Evolutionary conservation across 1,140 invertebrate species (phyloP), one percentile per base, ranked within the genome.

Genomic region (Eriocheir sinensis): DNA sequence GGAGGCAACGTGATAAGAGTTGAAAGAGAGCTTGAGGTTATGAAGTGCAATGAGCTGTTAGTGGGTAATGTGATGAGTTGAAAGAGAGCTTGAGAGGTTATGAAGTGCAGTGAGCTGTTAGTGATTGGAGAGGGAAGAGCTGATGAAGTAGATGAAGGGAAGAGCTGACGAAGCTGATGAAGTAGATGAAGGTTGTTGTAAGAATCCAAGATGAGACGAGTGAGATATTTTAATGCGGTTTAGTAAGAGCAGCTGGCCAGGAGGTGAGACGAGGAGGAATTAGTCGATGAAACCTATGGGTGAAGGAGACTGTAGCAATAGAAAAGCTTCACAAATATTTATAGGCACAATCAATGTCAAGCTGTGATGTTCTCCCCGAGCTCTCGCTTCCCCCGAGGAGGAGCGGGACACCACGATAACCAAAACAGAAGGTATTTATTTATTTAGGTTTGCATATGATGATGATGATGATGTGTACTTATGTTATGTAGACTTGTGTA

Each of bases 291-390:
- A 15, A n/a, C 34, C 34, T 72, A 72, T n/a, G 60, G 60, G 60
- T 72, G 60, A 72, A 53, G 48, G n/a, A 91, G 53, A 80, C 34
- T 94, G 94, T 94, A 94, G 94, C 94, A 91, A 94, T 94, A 94
- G 94, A 83, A 91, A 91, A 86, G 94, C 94, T 94, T 94, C 89
- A 92, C 94, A 86, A 92, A 90, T 94, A 94, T 91, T 60, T 94
- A 91, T 94, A 94, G 94, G 94, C 94, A 94, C 94, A 94, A 94
- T 94, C 90, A 86, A 88, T 94, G 94, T 94, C 81, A 94, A 94
- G 89, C 94, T 94, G 94, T 94, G 94, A 94, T 94, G 94, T 94
- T 94, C 86, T 72, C 53, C 89, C 85, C 79, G 48, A 88, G 53
- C 80, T 83, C 48, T 91, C 83, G 86, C 72, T 53, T 86, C 72